phyloP scores from a whole-genome alignment of 2,113 vertebrate genomes.

The Plectropomus leopardus region DNA sequence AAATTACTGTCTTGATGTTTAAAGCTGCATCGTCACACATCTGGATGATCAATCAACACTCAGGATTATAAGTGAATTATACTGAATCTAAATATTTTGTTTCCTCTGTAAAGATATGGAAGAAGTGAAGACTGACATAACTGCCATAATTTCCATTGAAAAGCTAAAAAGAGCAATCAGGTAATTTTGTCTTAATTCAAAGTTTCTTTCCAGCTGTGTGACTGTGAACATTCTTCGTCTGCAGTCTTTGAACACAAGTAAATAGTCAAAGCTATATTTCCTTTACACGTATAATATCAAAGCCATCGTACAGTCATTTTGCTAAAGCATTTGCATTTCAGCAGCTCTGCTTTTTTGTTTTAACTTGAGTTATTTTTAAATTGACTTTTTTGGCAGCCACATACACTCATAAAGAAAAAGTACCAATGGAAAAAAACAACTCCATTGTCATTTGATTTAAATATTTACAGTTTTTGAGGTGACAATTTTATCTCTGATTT shows the following conservation, averaged over 20 bases:
- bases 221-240: constrained; percentile 58
- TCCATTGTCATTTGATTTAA: constrained; percentile 29
- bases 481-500: no score
- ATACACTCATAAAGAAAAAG: constrained; percentile 59
- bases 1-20: constrained; percentile 56
- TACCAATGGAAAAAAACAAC: constrained; percentile 17
- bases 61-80: constrained; percentile 14
- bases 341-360: constrained; percentile 25
- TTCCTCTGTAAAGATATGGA: neutral
- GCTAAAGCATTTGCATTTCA: constrained; percentile 73
- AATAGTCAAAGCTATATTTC: constrained; percentile 68
- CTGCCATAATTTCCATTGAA: neutral
- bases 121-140: constrained; percentile 13
- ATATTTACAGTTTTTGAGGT: constrained; percentile 29
- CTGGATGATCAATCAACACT: constrained; percentile 21
- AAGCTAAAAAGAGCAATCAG: constrained; percentile 22
- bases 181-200: constrained; percentile 7
- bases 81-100: neutral
- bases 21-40: constrained; percentile 67
- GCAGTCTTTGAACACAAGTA: constrained; percentile 66
- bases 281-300: constrained; percentile 71
- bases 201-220: constrained; percentile 44
- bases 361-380: constrained; percentile 70
- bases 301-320: constrained; percentile 74
- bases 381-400: constrained; percentile 72